These are phyloP conservation scores for Coleophora flavipennella DNA, from an alignment of 2,888 invertebrate genomes.

Conservation along the genomic window DNA sequence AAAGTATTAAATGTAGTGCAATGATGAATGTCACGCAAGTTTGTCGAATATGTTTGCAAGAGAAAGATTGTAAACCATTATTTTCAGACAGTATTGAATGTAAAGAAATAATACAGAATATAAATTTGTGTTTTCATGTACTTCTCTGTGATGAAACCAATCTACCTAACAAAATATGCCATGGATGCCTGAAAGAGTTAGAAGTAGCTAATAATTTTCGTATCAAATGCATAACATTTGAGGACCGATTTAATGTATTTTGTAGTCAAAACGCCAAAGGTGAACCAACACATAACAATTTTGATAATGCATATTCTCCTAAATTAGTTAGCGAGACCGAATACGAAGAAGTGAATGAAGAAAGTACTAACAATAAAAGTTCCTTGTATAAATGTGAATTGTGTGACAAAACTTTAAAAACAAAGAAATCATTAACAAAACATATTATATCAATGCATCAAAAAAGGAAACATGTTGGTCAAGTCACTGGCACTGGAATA, in stretches of 20 bases:
- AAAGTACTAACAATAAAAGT: background rate
- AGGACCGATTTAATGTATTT: slow-evolving; percentile 30
- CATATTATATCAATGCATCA: slow-evolving; percentile 53
- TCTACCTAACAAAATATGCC: slow-evolving; percentile 42
- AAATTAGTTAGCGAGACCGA: background rate
- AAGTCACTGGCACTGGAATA: slow-evolving; percentile 49
- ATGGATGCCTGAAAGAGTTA: slow-evolving; percentile 37
- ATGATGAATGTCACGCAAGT: slow-evolving; percentile 10
- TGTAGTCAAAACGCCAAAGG: slow-evolving; percentile 3
- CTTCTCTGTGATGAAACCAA: slow-evolving; percentile 26
- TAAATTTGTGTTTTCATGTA: slow-evolving; percentile 46
- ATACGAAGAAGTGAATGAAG: background rate
- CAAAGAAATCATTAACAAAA: slow-evolving; percentile 37
- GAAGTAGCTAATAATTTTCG: slow-evolving; percentile 38
- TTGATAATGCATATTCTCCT: slow-evolving; percentile 5
- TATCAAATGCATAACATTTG: slow-evolving; percentile 41
- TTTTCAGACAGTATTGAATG: slow-evolving; percentile 27
- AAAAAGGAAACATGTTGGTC: slow-evolving; percentile 44
- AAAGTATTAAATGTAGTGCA: background rate
- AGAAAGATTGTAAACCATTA: slow-evolving; percentile 20
- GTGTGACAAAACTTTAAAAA: slow-evolving; percentile 46
- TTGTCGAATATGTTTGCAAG: slow-evolving; percentile 46
- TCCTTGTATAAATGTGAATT: slow-evolving; percentile 28
- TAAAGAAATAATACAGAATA: slow-evolving; percentile 33
- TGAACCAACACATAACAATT: slow-evolving; percentile 8